These are phyloP conservation scores for Lerista edwardsae DNA, from an alignment of 2,797 vertebrate species.

Conservation along the genomic window DNA sequence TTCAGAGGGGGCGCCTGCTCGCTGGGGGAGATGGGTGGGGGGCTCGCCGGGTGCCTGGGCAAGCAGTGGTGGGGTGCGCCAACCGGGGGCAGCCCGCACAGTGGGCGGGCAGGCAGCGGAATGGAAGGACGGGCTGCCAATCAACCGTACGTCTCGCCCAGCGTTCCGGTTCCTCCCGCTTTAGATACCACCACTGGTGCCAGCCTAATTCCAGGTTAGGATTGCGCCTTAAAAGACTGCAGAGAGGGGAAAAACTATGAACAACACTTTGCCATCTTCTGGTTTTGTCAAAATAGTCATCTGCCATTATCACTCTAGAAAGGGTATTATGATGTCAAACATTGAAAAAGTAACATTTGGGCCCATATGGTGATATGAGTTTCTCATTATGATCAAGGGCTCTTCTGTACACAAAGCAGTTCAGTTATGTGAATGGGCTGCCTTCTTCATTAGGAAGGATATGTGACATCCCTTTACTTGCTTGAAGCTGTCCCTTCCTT, in stretches of 20 bases:
- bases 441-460: background rate
- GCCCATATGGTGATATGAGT: background rate
- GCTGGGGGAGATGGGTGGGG: no score
- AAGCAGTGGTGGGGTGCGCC: no score
- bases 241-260: background rate
- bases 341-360: background rate
- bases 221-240: background rate
- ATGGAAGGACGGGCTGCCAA: no score
- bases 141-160: no score
- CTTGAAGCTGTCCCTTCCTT: background rate
- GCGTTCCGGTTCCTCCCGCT: no score
- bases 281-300: background rate
- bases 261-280: background rate
- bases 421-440: background rate
- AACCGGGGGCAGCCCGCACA: no score
- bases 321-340: background rate
- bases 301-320: background rate
- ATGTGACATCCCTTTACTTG: background rate
- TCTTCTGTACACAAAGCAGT: background rate
- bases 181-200: no score
- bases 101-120: no score
- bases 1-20: no score
- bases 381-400: background rate
- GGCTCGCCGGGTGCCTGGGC: no score
- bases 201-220: no score